Conservation (phyloP, 2,797 vertebrate species). For the Psittacula derbiana region DNA sequence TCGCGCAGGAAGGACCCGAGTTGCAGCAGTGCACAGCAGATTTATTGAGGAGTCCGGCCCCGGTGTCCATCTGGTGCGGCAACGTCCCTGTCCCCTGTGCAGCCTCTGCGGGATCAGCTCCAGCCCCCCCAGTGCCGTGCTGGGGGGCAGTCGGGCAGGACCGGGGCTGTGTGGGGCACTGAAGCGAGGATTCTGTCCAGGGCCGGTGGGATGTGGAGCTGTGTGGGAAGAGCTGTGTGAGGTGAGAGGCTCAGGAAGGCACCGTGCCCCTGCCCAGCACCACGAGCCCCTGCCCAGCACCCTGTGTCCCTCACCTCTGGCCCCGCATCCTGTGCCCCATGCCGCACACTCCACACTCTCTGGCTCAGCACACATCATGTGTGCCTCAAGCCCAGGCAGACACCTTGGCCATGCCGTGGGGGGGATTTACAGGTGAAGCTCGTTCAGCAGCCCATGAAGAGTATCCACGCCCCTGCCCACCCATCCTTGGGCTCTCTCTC, state of each 20-base stretch:
- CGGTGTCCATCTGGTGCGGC: accelerated
- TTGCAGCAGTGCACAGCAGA: accelerated
- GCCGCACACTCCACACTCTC: neutral
- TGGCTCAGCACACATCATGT: too few species aligned
- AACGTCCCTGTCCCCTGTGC: accelerated
- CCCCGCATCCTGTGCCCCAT: neutral
- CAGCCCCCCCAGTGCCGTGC: neutral
- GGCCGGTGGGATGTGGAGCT: neutral
- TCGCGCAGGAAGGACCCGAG: accelerated
- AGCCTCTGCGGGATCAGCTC: neutral
- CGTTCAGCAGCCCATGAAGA: accelerated
- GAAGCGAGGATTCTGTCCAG: accelerated
- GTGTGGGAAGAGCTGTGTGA: neutral
- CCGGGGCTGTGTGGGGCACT: accelerated
- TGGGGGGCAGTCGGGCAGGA: neutral
- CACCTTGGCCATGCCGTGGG: too few species aligned
- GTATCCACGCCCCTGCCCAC: accelerated
- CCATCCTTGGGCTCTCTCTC: accelerated
- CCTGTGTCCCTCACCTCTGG: neutral
- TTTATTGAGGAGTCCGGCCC: neutral
- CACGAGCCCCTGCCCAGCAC: neutral
- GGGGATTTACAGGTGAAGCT: neutral
- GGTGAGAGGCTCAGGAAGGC: neutral
- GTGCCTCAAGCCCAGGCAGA: neutral
- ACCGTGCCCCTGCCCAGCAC: too few species aligned